Base-by-base conservation (phyloP, 2,888 invertebrate species). In the Norana najaformis region DNA sequence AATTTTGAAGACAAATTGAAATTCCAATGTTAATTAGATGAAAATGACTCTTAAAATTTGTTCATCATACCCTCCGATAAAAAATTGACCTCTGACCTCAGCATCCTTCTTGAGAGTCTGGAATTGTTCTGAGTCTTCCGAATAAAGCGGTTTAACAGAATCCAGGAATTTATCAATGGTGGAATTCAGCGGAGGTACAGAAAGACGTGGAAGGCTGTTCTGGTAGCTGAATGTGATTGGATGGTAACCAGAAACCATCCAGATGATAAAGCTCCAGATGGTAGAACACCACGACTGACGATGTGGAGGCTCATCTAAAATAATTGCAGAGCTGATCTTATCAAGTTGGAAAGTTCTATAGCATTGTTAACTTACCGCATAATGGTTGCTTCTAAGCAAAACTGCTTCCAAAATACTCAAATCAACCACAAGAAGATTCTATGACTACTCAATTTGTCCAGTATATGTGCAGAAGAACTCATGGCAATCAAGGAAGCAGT, bases 71-170 rank as follows among this genome's bases (percentile, higher is more conserved):
- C n/a, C 11, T n/a, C 5, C 11, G n/a, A 69, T 30, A 69, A 11
- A 69, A 69, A 69, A 69, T 69, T 69, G n/a, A 69, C 30, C 37
- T 36, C 90, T 39, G 69, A 93, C 93, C 92, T 93, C 92, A 53
- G 95, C 94, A 91, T 95, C 94, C 53, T 93, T 92, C 88, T 93
- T 93, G n/a, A 95, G 92, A 89, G 93, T 93, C 47, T 93, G 92
- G 88, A 95, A 92, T 92, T 95, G 94, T 88, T 94, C 92, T 0
- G 93, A 92, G 35, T 93, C 92, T 83, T 94, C 93, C 30, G 93
- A 93, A 91, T 95, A 95, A 34, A 95, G 92, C 0, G 95, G 95
- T 90, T 94, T 93, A n/a, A 95, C 92, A 39, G 95, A 95, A 36
- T 93, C 93, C 20, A 95, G 92, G n/a, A 95, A 93, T 88, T 94